Percentiles rank a stretch among this genome's conserved stretches.
Conservation (phyloP, 2,113 vertebrate species). For the Rhinogobius similis region DNA sequence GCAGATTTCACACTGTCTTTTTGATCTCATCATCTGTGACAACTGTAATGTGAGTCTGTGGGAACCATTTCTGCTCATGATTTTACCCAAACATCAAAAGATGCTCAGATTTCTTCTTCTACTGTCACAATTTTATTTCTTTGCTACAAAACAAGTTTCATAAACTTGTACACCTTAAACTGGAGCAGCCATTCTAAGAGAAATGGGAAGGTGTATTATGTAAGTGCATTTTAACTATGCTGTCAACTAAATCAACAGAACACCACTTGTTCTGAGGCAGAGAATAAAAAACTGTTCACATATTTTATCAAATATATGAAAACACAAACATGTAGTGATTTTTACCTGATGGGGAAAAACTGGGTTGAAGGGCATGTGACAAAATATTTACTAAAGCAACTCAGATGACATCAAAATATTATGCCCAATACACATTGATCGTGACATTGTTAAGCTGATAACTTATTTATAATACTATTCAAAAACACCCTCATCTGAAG, state of each 20-base stretch:
- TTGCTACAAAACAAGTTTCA: slow-evolving; percentile 1
- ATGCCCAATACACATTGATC: too few relatives aligned
- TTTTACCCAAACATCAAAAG: slow-evolving; percentile 2
- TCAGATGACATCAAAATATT: not conserved
- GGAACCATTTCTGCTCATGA: not conserved
- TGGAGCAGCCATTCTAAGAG: not conserved
- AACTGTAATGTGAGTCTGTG: slow-evolving; percentile 10
- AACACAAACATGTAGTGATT: not conserved
- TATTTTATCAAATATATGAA: slow-evolving; percentile 1
- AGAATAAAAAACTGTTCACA: not conserved
- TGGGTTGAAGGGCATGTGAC: too few relatives aligned
- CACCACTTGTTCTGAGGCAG: not conserved
- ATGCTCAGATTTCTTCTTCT: slow-evolving; percentile 1
- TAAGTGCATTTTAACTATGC: not conserved
- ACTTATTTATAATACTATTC: too few relatives aligned
- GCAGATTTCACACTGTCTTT: slow-evolving; percentile 14
- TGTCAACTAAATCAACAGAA: not conserved
- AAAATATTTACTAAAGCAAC: too few relatives aligned
- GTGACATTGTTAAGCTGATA: too few relatives aligned
- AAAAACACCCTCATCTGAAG: too few relatives aligned
- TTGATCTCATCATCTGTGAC: slow-evolving; percentile 17
- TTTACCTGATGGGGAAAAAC: not conserved
- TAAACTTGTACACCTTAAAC: not conserved
- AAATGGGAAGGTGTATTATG: not conserved
- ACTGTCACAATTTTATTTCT: slow-evolving; percentile 5